A percentile compares a stretch with the other conserved stretches of the same genome.
Evolutionary conservation across 2,113 vertebrate species (phyloP).

Genomic region (Leucosticte australis): DNA sequence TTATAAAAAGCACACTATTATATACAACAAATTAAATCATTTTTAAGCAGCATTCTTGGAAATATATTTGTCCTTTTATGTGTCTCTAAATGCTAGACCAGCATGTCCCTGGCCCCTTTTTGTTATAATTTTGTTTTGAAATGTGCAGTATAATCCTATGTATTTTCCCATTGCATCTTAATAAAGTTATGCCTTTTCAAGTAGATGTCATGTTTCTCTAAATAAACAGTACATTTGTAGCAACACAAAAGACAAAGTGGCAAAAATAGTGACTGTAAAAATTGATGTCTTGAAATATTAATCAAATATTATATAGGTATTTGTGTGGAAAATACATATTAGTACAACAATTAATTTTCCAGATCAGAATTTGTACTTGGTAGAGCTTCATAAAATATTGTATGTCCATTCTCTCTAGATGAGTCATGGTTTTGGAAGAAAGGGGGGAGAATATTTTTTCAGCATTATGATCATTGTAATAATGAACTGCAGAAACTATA

Average conservation of each 20-base stretch:
- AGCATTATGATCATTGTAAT: constrained; percentile 46
- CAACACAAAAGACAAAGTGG: background rate
- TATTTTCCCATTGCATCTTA: background rate
- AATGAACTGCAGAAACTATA: constrained; percentile 53
- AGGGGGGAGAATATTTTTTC: constrained; percentile 22
- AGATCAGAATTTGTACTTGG: background rate
- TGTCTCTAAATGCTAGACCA: background rate
- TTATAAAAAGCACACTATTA: background rate
- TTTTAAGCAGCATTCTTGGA: background rate
- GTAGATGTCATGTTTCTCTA: background rate
- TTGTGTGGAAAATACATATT: background rate
- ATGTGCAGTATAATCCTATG: background rate
- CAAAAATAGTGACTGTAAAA: background rate
- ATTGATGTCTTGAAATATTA: background rate
- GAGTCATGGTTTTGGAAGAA: constrained; percentile 55
- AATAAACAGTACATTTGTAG: background rate
- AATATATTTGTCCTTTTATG: background rate
- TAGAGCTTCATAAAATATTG: constrained; percentile 18
- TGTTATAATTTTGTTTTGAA: background rate
- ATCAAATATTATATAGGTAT: background rate
- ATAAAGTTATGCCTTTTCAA: background rate
- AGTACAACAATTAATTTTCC: background rate
- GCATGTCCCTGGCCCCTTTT: background rate
- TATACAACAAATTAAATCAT: background rate
- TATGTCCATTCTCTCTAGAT: constrained; percentile 40